Conservation (phyloP, 2,113 vertebrate species). For the Dasyurus viverrinus region DNA sequence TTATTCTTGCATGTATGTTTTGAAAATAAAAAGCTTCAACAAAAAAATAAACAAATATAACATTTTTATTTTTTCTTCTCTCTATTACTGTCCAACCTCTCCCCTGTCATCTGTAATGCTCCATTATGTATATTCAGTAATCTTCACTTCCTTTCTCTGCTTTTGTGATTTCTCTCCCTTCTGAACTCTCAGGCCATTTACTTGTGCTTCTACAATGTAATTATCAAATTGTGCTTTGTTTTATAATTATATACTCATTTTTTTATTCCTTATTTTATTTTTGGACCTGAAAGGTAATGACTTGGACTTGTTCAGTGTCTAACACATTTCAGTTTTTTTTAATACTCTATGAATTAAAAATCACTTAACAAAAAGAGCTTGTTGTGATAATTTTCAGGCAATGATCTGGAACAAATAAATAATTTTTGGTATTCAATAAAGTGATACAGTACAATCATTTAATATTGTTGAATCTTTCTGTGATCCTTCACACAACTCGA, state of each 20-base stretch:
- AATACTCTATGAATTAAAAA: neutral
- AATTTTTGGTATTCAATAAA: neutral
- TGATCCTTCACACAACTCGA: neutral
- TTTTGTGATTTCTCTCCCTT: neutral
- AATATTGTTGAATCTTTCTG: neutral
- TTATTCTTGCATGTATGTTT: no score
- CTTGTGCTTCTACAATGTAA: neutral
- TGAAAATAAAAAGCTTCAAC: no score
- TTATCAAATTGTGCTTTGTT: neutral
- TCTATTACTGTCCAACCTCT: neutral
- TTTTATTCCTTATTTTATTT: neutral
- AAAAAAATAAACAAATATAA: neutral
- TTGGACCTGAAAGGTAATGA: neutral
- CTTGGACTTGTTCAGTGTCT: neutral
- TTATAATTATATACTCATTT: neutral
- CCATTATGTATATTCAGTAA: neutral
- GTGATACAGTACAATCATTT: neutral
- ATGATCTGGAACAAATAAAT: neutral
- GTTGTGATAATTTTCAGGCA: neutral
- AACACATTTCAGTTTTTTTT: neutral
- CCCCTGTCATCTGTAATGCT: neutral
- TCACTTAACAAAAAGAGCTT: neutral
- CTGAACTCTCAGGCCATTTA: neutral
- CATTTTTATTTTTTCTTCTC: neutral
- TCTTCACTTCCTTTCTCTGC: neutral